A percentile compares a stretch with the other conserved stretches of the same genome.
Evolutionary conservation across 2,888 invertebrate genomes (phyloP).

Genomic region (Spisula solida): DNA sequence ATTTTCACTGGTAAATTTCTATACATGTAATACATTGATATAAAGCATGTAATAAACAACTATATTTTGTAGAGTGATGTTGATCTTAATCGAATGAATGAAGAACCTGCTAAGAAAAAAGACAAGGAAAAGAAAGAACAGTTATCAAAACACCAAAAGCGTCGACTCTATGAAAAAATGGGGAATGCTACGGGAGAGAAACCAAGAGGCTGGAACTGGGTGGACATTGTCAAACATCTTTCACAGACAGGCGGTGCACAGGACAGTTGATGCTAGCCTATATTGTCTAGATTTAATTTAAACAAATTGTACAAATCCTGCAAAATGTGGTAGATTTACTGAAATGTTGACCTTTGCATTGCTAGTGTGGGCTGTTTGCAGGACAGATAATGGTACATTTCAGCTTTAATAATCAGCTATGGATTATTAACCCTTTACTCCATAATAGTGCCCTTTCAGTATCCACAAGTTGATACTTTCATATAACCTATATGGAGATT

Average conservation of each 20-base stretch:
- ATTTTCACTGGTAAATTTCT: too few species aligned
- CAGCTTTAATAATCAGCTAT: too few species aligned
- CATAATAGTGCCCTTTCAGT: too few species aligned
- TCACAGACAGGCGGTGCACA: conserved; percentile 90
- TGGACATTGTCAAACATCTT: conserved; percentile 98
- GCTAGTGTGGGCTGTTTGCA: too few species aligned
- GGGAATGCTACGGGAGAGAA: conserved; percentile 93
- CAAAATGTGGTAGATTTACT: too few species aligned
- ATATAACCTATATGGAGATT: too few species aligned
- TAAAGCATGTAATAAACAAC: too few species aligned
- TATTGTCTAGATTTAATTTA: background rate
- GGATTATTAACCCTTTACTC: too few species aligned
- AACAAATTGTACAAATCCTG: background rate
- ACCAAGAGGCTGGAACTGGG: conserved; percentile 97
- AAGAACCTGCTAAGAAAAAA: conserved; percentile 75
- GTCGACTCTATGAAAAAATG: conserved; percentile 94
- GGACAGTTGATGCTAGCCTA: conserved; percentile 36
- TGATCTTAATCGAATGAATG: background rate
- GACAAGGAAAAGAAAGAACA: conserved; percentile 90
- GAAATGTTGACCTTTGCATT: too few species aligned
- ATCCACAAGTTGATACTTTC: too few species aligned
- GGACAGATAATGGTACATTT: too few species aligned
- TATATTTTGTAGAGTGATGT: conserved; percentile 26
- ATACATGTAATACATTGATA: too few species aligned
- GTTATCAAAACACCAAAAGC: conserved; percentile 96